A percentile compares a stretch with the other conserved stretches of the same genome.
Conservation (phyloP, 2,888 invertebrate genomes). For the Orthosia incerta region DNA sequence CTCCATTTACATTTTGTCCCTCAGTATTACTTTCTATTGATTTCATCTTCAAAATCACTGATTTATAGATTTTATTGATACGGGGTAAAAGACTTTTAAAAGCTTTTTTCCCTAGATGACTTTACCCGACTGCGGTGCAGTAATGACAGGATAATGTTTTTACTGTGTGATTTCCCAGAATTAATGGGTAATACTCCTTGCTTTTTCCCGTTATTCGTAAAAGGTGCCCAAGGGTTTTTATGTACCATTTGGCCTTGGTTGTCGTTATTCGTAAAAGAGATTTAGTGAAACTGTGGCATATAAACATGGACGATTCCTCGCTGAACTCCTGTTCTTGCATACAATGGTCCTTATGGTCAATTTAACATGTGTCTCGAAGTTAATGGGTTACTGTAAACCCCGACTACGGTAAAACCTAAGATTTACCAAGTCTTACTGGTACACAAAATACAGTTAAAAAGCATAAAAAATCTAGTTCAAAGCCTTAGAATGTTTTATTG, state of each 20-base stretch:
- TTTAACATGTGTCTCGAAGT: background rate
- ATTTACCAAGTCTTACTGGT: no score
- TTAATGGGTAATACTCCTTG: conserved; percentile 22
- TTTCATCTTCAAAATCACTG: conserved; percentile 60
- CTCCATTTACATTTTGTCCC: conserved; percentile 59
- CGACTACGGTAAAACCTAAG: no score
- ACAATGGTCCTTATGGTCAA: background rate
- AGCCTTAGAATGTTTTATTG: conserved; percentile 11
- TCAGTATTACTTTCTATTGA: conserved; percentile 63
- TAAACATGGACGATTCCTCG: background rate
- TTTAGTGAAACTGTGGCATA: background rate
- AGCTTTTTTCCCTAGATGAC: conserved; percentile 39
- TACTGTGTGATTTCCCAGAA: conserved; percentile 9
- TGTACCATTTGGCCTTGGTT: background rate
- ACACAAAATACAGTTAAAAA: background rate
- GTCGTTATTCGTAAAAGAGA: background rate
- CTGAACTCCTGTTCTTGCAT: background rate
- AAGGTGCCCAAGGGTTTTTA: background rate
- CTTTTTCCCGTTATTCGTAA: conserved; percentile 22
- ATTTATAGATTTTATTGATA: conserved; percentile 53
- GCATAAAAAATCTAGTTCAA: conserved; percentile 26
- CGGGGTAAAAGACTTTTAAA: conserved; percentile 49
- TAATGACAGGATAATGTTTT: conserved; percentile 46
- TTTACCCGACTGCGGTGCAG: conserved; percentile 26
- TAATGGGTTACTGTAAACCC: no score